These are phyloP conservation scores for Spodoptera frugiperda DNA, from an alignment of 1,140 invertebrate genomes.

Conservation along the genomic window DNA sequence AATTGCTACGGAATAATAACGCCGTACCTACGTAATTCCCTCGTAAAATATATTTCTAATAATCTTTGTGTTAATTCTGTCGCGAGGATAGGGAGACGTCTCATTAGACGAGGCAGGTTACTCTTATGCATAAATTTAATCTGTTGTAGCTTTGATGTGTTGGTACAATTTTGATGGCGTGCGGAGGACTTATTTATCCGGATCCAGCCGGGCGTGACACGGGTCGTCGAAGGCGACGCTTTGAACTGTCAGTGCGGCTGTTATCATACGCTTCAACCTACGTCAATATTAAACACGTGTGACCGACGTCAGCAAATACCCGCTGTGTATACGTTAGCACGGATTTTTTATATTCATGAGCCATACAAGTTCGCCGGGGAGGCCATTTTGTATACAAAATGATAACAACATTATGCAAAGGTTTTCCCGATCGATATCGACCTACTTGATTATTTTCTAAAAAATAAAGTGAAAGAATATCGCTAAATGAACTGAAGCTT, in stretches of 20 bases:
- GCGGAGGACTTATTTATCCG: conserved; percentile 36
- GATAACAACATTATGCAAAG: conserved; percentile 17
- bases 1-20: conserved; percentile 16
- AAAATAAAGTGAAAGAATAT: conserved; percentile 11
- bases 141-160: conserved; percentile 39
- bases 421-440: conserved; percentile 11
- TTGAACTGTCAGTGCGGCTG: conserved; percentile 46
- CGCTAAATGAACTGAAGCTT: conserved; percentile 21
- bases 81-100: conserved; percentile 18
- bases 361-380: neutral
- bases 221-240: conserved; percentile 47
- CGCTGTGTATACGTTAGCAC: conserved; percentile 5
- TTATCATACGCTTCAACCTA: conserved; percentile 45
- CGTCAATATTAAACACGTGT: conserved; percentile 40
- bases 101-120: conserved; percentile 31
- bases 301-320: conserved; percentile 14
- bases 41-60: conserved; percentile 43
- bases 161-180: conserved; percentile 40
- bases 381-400: conserved; percentile 28
- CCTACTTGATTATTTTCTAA: neutral
- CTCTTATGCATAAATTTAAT: conserved; percentile 45
- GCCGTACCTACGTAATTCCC: conserved; percentile 2
- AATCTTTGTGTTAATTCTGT: conserved; percentile 18
- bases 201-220: conserved; percentile 46
- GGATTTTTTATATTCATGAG: conserved; percentile 25